Evolutionary conservation across 2,888 invertebrate species (phyloP).

Genomic region (Synergus umbraculus): DNA sequence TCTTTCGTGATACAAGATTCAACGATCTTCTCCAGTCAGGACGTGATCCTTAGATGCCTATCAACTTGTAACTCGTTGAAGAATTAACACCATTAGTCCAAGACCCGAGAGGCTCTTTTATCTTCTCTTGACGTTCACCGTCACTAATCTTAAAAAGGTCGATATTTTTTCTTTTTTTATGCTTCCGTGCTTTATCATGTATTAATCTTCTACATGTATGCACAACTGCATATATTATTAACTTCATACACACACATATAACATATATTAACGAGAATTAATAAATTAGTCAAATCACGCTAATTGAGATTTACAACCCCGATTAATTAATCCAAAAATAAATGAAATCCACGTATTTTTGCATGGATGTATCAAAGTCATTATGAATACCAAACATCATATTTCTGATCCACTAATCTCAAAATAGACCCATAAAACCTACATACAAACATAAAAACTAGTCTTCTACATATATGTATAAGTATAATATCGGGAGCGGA

Average conservation of each 20-base stretch:
- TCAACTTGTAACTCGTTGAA: slow-evolving; percentile 58
- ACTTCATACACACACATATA: too few relatives aligned
- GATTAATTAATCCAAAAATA: too few relatives aligned
- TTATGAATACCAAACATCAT: background rate
- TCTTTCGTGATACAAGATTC: slow-evolving; percentile 34
- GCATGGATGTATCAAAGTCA: too few relatives aligned
- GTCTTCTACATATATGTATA: background rate
- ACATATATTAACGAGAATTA: too few relatives aligned
- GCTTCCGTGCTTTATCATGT: slow-evolving; percentile 46
- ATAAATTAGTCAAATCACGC: too few relatives aligned
- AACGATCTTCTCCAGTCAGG: slow-evolving; percentile 39
- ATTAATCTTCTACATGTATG: too few relatives aligned
- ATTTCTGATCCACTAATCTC: background rate
- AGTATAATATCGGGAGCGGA: slow-evolving; percentile 34
- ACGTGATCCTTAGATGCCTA: slow-evolving; percentile 51
- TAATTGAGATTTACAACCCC: too few relatives aligned
- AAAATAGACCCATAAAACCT: background rate
- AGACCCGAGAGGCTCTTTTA: slow-evolving; percentile 46
- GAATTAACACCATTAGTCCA: slow-evolving; percentile 64
- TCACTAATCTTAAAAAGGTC: slow-evolving; percentile 59
- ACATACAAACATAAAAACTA: background rate
- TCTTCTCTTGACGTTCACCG: slow-evolving; percentile 52
- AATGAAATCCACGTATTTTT: too few relatives aligned
- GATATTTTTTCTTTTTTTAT: slow-evolving; percentile 48
- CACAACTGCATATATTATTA: too few relatives aligned